phyloP scores from a whole-genome alignment of 2,113 vertebrate genomes.

The Strigops habroptila region DNA sequence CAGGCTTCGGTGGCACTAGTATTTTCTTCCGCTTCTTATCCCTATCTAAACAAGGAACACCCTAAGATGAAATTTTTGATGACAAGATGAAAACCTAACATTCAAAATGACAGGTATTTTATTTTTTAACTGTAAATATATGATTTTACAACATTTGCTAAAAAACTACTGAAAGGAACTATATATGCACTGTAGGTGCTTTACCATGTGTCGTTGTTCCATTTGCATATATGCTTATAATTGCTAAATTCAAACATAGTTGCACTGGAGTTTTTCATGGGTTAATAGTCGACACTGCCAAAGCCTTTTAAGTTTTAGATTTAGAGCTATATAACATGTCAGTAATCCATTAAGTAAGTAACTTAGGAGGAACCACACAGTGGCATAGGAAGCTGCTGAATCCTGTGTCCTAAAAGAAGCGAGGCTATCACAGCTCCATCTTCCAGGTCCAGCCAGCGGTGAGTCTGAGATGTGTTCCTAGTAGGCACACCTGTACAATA shows the following conservation, averaged over 20 bases:
- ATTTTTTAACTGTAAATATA: neutral
- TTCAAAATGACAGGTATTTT: neutral
- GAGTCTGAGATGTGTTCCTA: neutral
- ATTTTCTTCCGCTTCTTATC: neutral
- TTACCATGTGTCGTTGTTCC: neutral
- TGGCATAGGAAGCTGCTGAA: neutral
- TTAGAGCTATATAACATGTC: neutral
- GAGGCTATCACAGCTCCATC: neutral
- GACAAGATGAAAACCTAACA: neutral
- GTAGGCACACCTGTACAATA: accelerated
- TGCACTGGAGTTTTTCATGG: neutral
- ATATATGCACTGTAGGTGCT: neutral
- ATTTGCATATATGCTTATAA: neutral
- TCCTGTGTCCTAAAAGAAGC: neutral
- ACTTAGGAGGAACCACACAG: neutral
- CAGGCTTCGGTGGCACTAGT: neutral
- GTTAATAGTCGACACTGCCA: neutral
- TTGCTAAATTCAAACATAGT: neutral
- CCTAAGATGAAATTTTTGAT: neutral
- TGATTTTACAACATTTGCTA: neutral
- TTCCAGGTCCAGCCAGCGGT: neutral
- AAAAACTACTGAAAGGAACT: neutral
- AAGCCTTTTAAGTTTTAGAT: neutral
- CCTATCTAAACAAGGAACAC: neutral
- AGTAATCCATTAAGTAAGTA: neutral